These are phyloP conservation scores for Neotoxoptera formosana DNA, from an alignment of 1,140 invertebrate species.

Conservation along the genomic window DNA sequence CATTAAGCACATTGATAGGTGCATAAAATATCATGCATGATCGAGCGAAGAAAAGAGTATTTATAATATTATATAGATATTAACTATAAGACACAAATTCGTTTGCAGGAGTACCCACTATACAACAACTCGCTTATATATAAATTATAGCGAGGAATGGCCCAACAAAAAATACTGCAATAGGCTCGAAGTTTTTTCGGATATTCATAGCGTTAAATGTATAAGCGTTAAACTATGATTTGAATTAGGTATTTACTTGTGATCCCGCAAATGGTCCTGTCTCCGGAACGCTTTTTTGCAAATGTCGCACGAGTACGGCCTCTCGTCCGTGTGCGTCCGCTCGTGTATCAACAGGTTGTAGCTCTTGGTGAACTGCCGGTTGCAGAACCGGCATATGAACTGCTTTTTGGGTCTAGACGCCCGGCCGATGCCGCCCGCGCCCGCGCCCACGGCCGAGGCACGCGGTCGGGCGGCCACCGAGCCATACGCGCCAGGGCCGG, in stretches of 20 bases:
- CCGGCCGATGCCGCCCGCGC: conserved; percentile 66
- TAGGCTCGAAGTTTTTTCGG: background rate
- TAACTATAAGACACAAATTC: background rate
- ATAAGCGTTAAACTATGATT: background rate
- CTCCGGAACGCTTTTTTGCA: conserved; percentile 81
- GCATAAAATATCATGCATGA: too few relatives aligned
- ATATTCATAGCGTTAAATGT: background rate
- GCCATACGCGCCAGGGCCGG: conserved; percentile 33
- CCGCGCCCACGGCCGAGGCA: conserved; percentile 71
- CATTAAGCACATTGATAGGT: too few relatives aligned
- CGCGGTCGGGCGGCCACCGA: background rate
- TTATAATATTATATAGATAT: too few relatives aligned
- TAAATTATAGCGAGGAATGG: background rate
- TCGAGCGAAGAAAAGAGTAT: too few relatives aligned
- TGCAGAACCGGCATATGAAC: conserved; percentile 93
- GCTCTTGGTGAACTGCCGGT: conserved; percentile 95
- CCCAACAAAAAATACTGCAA: background rate
- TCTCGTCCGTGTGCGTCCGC: conserved; percentile 96
- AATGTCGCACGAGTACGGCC: conserved; percentile 97
- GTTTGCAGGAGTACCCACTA: too few relatives aligned
- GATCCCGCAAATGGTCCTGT: conserved; percentile 66
- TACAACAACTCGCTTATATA: too few relatives aligned
- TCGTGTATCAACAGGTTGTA: conserved; percentile 98
- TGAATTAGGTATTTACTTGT: conserved; percentile 63
- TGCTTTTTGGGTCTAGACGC: conserved; percentile 70